Evolutionary conservation across 2,797 vertebrate species (phyloP).

Genomic region (Rhinatrema bivittatum): DNA sequence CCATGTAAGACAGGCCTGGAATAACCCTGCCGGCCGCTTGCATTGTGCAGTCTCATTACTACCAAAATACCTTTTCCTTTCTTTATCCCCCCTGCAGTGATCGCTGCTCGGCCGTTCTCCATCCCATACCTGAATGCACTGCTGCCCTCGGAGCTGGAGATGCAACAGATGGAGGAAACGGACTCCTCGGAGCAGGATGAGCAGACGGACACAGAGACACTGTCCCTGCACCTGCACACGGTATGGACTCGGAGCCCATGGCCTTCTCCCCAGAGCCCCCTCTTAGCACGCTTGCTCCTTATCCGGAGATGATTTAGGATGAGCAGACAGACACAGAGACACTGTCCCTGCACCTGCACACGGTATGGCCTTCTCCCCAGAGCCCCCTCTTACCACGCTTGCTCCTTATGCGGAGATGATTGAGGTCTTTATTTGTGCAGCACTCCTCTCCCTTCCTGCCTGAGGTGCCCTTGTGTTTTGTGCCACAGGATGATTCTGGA

Average conservation of each 20-base stretch:
- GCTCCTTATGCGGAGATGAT: slow-evolving; percentile 48
- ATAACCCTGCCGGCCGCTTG: no score
- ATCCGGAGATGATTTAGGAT: no score
- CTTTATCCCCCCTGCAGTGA: slow-evolving; percentile 67
- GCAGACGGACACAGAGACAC: slow-evolving; percentile 88
- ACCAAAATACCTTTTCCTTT: slow-evolving; percentile 1
- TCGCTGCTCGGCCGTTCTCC: slow-evolving; percentile 76
- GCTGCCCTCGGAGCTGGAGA: slow-evolving; percentile 90
- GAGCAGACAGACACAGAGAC: slow-evolving; percentile 93
- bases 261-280: not conserved
- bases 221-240: slow-evolving; percentile 64
- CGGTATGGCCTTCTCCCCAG: slow-evolving; percentile 26
- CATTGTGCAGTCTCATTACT: no score
- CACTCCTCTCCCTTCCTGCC: no score
- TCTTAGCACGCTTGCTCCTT: no score
- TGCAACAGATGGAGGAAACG: slow-evolving; percentile 91
- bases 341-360: slow-evolving; percentile 63
- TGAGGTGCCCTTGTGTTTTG: no score
- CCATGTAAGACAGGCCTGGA: slow-evolving; percentile 82
- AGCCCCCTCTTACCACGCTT: slow-evolving; percentile 42
- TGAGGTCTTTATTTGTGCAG: no score
- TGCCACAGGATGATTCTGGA: slow-evolving; percentile 75
- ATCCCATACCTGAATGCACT: slow-evolving; percentile 92
- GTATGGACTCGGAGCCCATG: slow-evolving; percentile 18
- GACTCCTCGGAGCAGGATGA: slow-evolving; percentile 97